Conservation (phyloP, 2,888 invertebrate species). For the Caenorhabditis sp. region DNA sequence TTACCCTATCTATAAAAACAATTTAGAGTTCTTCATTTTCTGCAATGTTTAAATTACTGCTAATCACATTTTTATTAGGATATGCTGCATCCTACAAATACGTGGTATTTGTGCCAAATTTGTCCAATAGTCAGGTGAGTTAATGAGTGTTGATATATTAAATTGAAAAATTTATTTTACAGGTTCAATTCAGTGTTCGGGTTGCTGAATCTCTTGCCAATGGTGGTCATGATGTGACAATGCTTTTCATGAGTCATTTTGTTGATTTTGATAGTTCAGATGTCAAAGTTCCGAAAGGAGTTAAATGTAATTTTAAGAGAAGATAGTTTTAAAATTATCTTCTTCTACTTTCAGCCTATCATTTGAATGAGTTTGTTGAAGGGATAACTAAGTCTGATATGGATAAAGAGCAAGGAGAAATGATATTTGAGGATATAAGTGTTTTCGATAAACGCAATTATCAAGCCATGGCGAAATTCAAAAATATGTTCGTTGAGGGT, state of each 20-base stretch:
- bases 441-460: slow-evolving; percentile 23
- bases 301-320: slow-evolving; percentile 19
- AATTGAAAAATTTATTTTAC: slow-evolving; percentile 3
- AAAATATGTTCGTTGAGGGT: slow-evolving; percentile 16
- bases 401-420: slow-evolving; percentile 35
- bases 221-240: slow-evolving; percentile 59
- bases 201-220: slow-evolving; percentile 50
- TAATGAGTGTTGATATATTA: background rate
- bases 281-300: slow-evolving; percentile 36
- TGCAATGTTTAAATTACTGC: background rate
- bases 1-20: too few relatives aligned
- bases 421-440: slow-evolving; percentile 36
- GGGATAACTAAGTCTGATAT: slow-evolving; percentile 22
- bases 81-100: slow-evolving; percentile 28
- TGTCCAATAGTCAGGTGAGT: slow-evolving; percentile 54
- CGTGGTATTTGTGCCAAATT: slow-evolving; percentile 49
- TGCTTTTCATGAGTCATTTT: slow-evolving; percentile 37
- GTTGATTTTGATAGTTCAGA: slow-evolving; percentile 24
- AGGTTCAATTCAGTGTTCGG: slow-evolving; percentile 55
- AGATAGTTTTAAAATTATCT: too few relatives aligned
- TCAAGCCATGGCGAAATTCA: slow-evolving; percentile 22
- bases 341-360: slow-evolving; percentile 10
- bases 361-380: slow-evolving; percentile 21
- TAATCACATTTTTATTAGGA: background rate
- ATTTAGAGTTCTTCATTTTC: too few relatives aligned